Percentiles rank a stretch among this genome's conserved stretches.
Conservation (phyloP, 35 echinoderm and acorn worm genomes). For the Chiridota heheva region DNA sequence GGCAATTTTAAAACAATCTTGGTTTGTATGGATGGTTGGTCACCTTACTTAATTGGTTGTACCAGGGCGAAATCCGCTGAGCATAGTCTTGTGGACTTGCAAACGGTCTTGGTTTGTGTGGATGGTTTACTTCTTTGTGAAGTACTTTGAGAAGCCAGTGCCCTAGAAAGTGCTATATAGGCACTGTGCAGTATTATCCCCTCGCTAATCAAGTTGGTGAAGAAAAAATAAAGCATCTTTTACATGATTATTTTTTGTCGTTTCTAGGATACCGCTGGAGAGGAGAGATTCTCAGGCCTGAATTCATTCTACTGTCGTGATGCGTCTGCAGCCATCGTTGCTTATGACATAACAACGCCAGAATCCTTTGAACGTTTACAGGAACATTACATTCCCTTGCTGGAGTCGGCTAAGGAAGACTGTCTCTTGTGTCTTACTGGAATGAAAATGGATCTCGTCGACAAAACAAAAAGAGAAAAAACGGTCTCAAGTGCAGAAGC, state of each 20-base stretch:
- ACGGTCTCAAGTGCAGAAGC: conserved; percentile 51
- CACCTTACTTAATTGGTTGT: too few relatives aligned
- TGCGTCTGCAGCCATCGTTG: conserved; percentile 92
- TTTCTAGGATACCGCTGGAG: conserved; percentile 90
- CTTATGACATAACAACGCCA: conserved; percentile 78
- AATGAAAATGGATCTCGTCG: conserved; percentile 76
- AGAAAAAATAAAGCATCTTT: neutral
- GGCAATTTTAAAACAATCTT: too few relatives aligned
- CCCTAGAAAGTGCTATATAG: neutral
- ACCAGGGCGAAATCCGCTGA: too few relatives aligned
- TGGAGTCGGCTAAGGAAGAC: conserved; percentile 87
- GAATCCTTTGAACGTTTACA: conserved; percentile 78
- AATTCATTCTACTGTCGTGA: conserved; percentile 98
- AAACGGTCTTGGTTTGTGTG: too few relatives aligned
- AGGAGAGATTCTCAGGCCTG: conserved; percentile 90
- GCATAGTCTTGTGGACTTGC: too few relatives aligned
- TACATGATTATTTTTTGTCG: neutral
- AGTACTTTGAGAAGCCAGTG: neutral
- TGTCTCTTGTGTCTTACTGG: conserved; percentile 75
- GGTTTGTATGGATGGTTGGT: too few relatives aligned
- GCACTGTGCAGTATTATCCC: too few relatives aligned
- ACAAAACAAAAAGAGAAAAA: neutral
- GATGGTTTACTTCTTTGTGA: too few relatives aligned
- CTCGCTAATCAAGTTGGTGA: too few relatives aligned
- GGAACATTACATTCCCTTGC: conserved; percentile 79